phyloP scores from a whole-genome alignment of 1,140 invertebrate genomes.

The Drosophila kohkoa region DNA sequence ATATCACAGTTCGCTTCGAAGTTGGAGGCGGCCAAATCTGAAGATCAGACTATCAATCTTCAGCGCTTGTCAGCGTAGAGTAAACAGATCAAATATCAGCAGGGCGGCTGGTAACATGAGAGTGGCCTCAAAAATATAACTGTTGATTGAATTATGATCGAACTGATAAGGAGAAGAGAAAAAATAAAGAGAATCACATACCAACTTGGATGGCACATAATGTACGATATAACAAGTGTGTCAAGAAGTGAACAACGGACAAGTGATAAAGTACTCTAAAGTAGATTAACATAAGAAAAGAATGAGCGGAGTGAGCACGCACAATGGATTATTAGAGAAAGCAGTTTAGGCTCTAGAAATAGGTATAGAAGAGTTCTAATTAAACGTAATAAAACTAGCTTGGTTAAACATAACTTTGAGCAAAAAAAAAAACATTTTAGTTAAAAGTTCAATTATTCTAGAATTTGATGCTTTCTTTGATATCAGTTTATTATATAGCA shows the following conservation, averaged over 20 bases:
- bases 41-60: conserved; percentile 39
- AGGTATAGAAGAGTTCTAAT: background rate
- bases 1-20: conserved; percentile 20
- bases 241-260: background rate
- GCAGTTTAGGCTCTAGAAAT: background rate
- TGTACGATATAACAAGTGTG: conserved; percentile 9
- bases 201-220: conserved; percentile 7
- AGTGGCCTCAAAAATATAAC: background rate
- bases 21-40: conserved; percentile 29
- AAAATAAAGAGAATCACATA: background rate
- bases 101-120: conserved; percentile 23
- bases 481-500: too few species aligned
- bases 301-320: background rate
- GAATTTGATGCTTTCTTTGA: too few species aligned
- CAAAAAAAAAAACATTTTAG: too few species aligned
- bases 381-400: too few species aligned
- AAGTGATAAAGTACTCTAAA: conserved; percentile 1
- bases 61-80: conserved; percentile 23
- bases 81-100: conserved; percentile 36
- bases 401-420: too few species aligned
- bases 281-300: conserved; percentile 2
- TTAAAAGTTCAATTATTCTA: too few species aligned
- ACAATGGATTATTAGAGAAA: background rate
- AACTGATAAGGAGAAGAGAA: conserved; percentile 1
- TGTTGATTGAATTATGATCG: conserved; percentile 31